Base-by-base conservation (phyloP, 2,888 invertebrate species). In the Cephus pulcher region DNA sequence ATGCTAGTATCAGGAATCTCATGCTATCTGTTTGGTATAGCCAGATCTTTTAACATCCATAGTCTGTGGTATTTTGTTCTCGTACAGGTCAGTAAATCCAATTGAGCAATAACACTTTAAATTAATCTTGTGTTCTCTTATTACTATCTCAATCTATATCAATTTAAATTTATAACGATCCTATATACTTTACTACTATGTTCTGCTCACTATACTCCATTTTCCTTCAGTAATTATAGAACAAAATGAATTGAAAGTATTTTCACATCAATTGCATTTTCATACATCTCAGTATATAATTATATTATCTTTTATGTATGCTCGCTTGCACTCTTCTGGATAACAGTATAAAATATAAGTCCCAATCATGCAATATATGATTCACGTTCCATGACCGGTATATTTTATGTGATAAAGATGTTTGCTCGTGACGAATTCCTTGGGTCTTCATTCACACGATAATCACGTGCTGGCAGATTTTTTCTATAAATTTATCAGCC, bases 1-100 rank as follows among this genome's bases (percentile, higher is more conserved):
- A 98, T 99, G 98, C 92, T 98, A 69, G 89, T 95, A 3, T 97
- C 98, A 0, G 98, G 98, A 0, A 91, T 97, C 6, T 96, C 97
- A 87, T 96, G 97, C 80, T 97, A 97, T 87, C 92, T 97, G 70
- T 97, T 99, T 92, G 99, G 99, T 15, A 92, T 98, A 12, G 98
- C 97, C 0, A 95, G 95, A 87, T 94, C 95, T 0, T 96, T 95
- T 85, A 92, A 95, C 77, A 96, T 99, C 78, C 99, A 99, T 90
- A 94, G 93, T 85, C 92, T 98, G 73, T 93, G 94, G 82, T 99
- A 96, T 92, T 99, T 97, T 89, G 88, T 98, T 23, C 82, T 96
- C 3, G 94, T 98, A 12, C 98, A 99, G 95, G 97, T 95, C 89
- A 83, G 85, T 80, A 79, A 69, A 75, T 75, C 33, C 75, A 68